Percentiles rank a stretch among this genome's conserved stretches.
These are phyloP conservation scores for Pogonocichla stellata DNA, from an alignment of 2,113 vertebrate species.

Conservation along the genomic window DNA sequence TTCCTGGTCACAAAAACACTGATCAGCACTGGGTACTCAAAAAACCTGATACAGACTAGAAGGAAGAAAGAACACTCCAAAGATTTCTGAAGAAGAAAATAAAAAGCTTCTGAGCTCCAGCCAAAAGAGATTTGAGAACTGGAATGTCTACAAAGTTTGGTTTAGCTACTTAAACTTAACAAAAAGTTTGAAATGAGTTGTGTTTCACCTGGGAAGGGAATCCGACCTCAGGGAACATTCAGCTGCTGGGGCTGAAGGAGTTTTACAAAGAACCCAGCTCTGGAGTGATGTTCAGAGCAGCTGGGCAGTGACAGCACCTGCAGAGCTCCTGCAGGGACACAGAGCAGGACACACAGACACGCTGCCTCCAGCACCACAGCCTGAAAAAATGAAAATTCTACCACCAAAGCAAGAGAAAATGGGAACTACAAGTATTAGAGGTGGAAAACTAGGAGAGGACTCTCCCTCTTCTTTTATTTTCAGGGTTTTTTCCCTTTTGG, in stretches of 20 bases:
- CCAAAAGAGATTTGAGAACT: not conserved
- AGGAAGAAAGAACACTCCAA: not conserved
- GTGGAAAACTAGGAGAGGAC: not conserved
- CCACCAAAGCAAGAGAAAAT: not conserved
- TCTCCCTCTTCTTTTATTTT: not conserved
- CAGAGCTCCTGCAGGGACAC: not conserved
- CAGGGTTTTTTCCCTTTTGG: not conserved
- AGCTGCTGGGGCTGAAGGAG: not conserved
- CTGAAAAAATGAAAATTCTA: accelerated
- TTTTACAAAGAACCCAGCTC: not conserved
- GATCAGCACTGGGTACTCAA: not conserved
- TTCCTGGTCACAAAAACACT: accelerated
- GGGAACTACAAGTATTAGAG: not conserved
- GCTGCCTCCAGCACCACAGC: not conserved
- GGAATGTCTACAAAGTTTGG: not conserved
- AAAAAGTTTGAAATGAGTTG: not conserved
- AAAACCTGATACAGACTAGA: not conserved
- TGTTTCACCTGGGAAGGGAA: not conserved
- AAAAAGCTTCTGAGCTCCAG: not conserved
- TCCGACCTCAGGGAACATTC: not conserved
- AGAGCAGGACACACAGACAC: not conserved
- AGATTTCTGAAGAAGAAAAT: not conserved
- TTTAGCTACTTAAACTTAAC: not conserved
- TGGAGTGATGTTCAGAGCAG: not conserved
- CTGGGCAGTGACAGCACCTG: accelerated